phyloP scores from a whole-genome alignment of 2,113 vertebrate species.

The Trochalopteron elliotii region DNA sequence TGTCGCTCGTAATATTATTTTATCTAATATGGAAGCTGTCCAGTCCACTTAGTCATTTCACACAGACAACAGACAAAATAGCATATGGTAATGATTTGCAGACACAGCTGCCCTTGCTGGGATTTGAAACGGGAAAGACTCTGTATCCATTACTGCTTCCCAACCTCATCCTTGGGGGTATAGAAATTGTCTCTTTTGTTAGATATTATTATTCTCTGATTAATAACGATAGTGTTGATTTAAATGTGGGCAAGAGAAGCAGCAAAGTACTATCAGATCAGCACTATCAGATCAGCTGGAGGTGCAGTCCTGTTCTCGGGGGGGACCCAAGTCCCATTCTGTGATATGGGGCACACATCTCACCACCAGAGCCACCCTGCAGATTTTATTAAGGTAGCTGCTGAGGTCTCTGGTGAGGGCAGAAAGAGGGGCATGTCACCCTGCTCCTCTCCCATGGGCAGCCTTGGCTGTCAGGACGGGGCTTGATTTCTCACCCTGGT shows the following conservation, averaged over 20 bases:
- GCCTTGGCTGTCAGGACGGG: neutral
- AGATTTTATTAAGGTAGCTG: neutral
- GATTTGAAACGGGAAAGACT: neutral
- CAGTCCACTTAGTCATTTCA: slow-evolving; percentile 11
- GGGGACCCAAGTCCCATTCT: neutral
- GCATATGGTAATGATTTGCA: slow-evolving; percentile 11
- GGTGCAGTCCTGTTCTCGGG: neutral
- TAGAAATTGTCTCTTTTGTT: neutral
- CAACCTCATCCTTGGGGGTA: neutral
- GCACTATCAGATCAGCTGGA: neutral
- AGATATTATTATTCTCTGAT: neutral
- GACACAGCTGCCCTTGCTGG: neutral
- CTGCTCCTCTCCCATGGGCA: neutral
- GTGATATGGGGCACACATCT: neutral
- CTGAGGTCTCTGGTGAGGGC: neutral
- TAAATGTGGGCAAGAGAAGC: neutral
- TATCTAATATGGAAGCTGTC: slow-evolving; percentile 17
- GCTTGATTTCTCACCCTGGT: neutral
- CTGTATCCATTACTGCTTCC: neutral
- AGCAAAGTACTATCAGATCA: neutral
- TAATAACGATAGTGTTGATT: neutral
- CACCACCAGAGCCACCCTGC: neutral
- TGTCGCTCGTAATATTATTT: neutral
- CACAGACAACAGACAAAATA: neutral
- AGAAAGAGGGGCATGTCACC: neutral